phyloP scores from a whole-genome alignment of 2,113 vertebrate genomes.

The Sula dactylatra region DNA sequence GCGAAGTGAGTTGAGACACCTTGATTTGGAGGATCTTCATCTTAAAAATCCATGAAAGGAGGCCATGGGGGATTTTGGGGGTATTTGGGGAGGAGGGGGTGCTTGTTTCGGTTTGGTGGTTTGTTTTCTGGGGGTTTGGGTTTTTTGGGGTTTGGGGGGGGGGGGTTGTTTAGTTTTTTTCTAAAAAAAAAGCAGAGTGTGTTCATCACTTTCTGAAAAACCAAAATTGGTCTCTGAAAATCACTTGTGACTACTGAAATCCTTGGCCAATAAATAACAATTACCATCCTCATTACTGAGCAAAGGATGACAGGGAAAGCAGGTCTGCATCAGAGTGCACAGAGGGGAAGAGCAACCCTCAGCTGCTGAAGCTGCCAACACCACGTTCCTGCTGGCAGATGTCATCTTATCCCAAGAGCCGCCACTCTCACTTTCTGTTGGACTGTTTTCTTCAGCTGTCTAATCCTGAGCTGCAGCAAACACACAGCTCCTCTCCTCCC shows the following conservation, averaged over 20 bases:
- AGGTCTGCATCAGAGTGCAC: not conserved
- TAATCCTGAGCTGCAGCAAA: not conserved
- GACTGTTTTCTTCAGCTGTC: not conserved
- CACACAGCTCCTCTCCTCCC: not conserved
- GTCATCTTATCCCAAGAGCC: not conserved
- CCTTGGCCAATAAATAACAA: not conserved
- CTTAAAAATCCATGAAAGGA: not conserved
- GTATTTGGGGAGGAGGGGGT: not conserved
- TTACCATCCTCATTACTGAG: not conserved
- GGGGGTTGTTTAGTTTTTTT: too few relatives aligned
- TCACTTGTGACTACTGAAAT: not conserved
- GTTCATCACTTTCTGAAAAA: not conserved
- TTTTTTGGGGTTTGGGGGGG: too few relatives aligned
- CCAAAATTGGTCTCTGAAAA: not conserved
- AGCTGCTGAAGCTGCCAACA: not conserved
- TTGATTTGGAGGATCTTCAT: not conserved
- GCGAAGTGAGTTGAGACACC: not conserved
- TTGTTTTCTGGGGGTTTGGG: not conserved
- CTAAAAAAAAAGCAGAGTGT: not conserved
- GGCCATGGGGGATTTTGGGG: accelerated
- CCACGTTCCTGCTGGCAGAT: not conserved
- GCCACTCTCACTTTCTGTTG: not conserved
- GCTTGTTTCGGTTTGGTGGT: not conserved
- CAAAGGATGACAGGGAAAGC: not conserved
- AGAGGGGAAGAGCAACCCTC: not conserved